Evolutionary conservation across 1,140 invertebrate species (phyloP), one percentile per base, ranked within the genome.

Genomic region (Sycophaga agraensis): DNA sequence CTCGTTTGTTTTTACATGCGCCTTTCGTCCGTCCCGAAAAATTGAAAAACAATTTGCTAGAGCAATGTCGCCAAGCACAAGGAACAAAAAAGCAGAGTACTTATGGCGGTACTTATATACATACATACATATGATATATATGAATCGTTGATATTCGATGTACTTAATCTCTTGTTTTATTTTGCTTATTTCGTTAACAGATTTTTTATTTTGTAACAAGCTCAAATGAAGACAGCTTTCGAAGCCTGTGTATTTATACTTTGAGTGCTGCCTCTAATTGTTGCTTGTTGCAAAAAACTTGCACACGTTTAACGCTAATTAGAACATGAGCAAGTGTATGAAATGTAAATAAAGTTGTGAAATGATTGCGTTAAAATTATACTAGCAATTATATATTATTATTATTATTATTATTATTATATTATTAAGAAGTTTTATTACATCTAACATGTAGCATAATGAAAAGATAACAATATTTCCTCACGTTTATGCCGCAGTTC

Each of bases 1-100:
- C 39, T 43, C 21, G 37, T 48, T 17, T 35, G 2, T 45, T 21
- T 16, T n/a, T n/a, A 42, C 9, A 34, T 31, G 57, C 61, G 60
- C 60, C 65, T 68, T 69, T 66, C 60, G 64, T 71, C 70, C 69
- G 70, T 71, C 66, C 69, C 64, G 68, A 65, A 70, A 59, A 71
- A 70, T 68, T 56, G 67, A 69, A 71, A 66, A 58, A 48, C 53
- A 64, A 8, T 40, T 48, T 54, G 24, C 24, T 55, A 63, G 51
- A 55, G 19, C 40, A 59, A 37, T 8, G 34, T 54, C 49, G 50
- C 58, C 28, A 61, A 61, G 59, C 59, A 62, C 59, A 50, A 46
- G 16, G 21, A 51, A 53, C n/a, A 62, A 34, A 43, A 49, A 40
- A 46, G 50, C 31, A 28, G 40, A 46, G 59, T 68, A 68, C 60